Conservation (phyloP, 2,888 invertebrate genomes). For the Smittia aterrima region DNA sequence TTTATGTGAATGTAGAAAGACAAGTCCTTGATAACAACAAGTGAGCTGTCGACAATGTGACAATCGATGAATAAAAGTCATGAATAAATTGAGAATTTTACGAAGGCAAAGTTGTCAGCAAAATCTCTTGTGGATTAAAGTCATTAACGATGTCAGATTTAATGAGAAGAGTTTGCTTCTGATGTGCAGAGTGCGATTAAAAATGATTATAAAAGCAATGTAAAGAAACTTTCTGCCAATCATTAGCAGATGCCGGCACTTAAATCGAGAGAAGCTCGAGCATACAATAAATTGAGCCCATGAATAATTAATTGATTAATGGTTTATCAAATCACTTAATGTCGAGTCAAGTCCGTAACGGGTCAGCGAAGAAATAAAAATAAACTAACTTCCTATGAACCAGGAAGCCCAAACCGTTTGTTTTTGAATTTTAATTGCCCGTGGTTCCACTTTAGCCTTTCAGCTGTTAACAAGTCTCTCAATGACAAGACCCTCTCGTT, state of each 20-base stretch:
- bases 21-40: not conserved
- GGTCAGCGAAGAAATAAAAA: not conserved
- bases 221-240: constrained; percentile 9
- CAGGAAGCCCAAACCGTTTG: not conserved
- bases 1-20: not conserved
- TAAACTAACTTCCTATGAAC: constrained; percentile 13
- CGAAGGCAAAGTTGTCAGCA: too few relatives aligned
- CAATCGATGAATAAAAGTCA: too few relatives aligned
- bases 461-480: not conserved
- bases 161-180: not conserved
- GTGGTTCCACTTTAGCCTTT: constrained; percentile 13
- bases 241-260: not conserved
- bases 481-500: not conserved
- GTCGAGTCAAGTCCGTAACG: constrained; percentile 9
- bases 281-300: not conserved
- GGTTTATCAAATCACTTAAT: not conserved
- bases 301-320: not conserved
- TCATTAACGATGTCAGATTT: not conserved
- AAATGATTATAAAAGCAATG: not conserved
- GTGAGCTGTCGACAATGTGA: not conserved
- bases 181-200: not conserved
- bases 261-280: not conserved
- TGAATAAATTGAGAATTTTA: too few relatives aligned
- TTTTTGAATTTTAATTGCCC: constrained; percentile 26
- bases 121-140: not conserved